phyloP scores from a whole-genome alignment of 2,113 vertebrate genomes.

The Columbina picui region DNA sequence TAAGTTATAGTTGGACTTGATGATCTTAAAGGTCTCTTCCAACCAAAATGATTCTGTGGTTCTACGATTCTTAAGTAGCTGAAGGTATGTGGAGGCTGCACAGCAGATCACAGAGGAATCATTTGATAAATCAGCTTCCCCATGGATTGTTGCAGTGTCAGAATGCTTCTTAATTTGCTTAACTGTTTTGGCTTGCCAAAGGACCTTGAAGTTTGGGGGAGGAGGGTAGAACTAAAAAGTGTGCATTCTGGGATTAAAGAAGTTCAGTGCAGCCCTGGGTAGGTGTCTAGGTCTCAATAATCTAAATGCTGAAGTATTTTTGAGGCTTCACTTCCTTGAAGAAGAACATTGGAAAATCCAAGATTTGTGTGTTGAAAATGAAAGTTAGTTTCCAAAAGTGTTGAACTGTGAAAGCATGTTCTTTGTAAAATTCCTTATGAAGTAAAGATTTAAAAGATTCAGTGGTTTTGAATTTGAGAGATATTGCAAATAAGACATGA shows the following conservation, averaged over 20 bases:
- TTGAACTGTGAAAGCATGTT: not conserved
- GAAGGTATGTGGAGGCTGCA: not conserved
- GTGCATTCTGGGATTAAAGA: not conserved
- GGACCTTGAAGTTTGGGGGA: not conserved
- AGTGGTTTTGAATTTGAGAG: not conserved
- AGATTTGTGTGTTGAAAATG: not conserved
- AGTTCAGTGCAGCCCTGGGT: not conserved
- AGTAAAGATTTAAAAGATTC: not conserved
- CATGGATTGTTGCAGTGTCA: not conserved
- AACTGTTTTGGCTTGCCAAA: not conserved
- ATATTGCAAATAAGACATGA: not conserved
- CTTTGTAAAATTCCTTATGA: not conserved
- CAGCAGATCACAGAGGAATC: not conserved
- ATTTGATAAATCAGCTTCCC: not conserved
- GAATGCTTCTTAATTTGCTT: not conserved
- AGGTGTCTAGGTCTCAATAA: not conserved
- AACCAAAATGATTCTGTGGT: too few species aligned
- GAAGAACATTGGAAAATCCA: not conserved
- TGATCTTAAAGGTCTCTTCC: too few species aligned
- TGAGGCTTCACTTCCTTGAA: not conserved
- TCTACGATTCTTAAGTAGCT: not conserved
- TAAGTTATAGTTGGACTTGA: too few species aligned
- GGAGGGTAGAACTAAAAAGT: not conserved
- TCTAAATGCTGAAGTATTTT: not conserved
- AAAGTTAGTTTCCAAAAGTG: not conserved